Evolutionary conservation across 2,113 vertebrate genomes (phyloP), one percentile per base, ranked within the genome.

Genomic region (Alligator sinensis): DNA sequence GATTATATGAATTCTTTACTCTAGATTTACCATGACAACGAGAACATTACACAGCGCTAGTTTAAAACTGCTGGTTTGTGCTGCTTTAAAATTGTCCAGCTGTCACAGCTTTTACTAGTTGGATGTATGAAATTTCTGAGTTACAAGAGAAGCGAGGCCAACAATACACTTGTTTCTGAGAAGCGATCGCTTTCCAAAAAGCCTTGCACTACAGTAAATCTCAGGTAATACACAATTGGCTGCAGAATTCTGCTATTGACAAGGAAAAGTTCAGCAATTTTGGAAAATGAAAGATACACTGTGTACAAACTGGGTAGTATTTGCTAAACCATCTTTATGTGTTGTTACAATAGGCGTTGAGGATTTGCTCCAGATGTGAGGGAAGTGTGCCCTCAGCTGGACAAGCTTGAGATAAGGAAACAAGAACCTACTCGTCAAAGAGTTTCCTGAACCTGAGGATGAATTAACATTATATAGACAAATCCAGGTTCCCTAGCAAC

Each of bases 21-120:
- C 72, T 74, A 59, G 12, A 4, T 96, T 96, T 93, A 91, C 96
- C 93, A 96, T 96, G 96, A 95, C 87, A 96, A 95, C 95, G 61
- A 84, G 84, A 64, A 88, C 89, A 47, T 68, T 22, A 82, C 21
- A 0, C 25, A 18, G 57, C 54, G 5, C 54, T 61, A 5, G 60
- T 34, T 70, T 54, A 28, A 92, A 94, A 81, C 1, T 2, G 76
- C 89, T 60, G 75, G 88, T 63, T 59, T 89, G 2, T 12, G 91
- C 78, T 12, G 91, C 78, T 95, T 95, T 83, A 58, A 61, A 82
- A 82, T 21, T 19, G 81, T 22, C 86, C 91, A 81, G 58, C 86
- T 76, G 57, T 64, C 87, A 92, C 24, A 38, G 60, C 25, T 80
- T 59, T 38, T 27, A 58, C 84, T 4, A 64, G 78, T 91, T 4